Conservation (phyloP, 2,888 invertebrate species). For the Megaustenia siamemsis region DNA sequence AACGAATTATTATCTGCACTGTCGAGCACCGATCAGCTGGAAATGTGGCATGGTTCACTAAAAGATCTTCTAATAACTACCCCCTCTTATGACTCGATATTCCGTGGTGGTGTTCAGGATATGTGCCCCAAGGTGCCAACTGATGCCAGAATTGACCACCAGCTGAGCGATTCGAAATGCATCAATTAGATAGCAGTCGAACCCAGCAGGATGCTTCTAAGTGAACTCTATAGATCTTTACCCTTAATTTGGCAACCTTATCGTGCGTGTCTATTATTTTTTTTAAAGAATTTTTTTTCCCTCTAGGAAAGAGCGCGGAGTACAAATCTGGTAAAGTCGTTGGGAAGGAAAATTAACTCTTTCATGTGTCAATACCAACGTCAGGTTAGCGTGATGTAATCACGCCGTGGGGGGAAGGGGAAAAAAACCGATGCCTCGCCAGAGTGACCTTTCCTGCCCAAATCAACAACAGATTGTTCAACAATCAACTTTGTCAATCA, state of each 20-base stretch:
- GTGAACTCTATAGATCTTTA: slow-evolving; percentile 17
- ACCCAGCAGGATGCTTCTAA: background rate
- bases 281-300: too few relatives aligned
- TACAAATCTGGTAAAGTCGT: slow-evolving; percentile 6
- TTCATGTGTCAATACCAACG: slow-evolving; percentile 35
- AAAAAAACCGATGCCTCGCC: too few relatives aligned
- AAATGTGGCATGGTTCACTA: background rate
- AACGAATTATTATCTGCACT: background rate
- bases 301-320: background rate
- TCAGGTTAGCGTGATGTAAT: too few relatives aligned
- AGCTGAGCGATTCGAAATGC: background rate
- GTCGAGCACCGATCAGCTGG: background rate
- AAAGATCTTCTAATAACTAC: background rate
- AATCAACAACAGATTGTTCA: too few relatives aligned
- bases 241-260: background rate
- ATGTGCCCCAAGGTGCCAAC: background rate
- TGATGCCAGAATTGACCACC: background rate
- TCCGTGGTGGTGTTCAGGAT: background rate
- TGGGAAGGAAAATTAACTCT: background rate
- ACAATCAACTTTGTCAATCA: too few relatives aligned
- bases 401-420: too few relatives aligned
- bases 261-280: too few relatives aligned
- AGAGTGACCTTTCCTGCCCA: too few relatives aligned
- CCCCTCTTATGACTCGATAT: background rate
- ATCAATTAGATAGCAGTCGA: slow-evolving; percentile 4